Evolutionary conservation across 1,140 invertebrate genomes (phyloP), one percentile per base, ranked within the genome.

Genomic region (Psilanteris sp.): DNA sequence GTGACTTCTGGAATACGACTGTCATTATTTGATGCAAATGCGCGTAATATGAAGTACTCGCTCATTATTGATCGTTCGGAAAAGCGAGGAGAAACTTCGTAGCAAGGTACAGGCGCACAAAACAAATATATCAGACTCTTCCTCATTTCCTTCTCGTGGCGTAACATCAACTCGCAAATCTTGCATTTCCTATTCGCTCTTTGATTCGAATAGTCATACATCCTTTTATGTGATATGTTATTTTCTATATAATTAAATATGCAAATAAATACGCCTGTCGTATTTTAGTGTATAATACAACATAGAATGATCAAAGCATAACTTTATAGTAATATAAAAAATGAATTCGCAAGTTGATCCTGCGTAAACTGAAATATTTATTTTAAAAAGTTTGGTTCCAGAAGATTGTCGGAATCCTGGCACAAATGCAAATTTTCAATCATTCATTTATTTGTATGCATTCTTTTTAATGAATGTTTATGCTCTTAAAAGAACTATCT

Each of bases 121-220:
- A 72, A 72, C 68, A 62, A 72, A 72, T 72, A 72, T 64, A 72
- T 72, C 67, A 72, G 18, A 34, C 44, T 61, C 41, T 52, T 52
- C 37, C 29, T 15, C 41, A 41, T 39, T 68, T 55, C 64, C 43
- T 55, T 55, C 34, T 52, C 27, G 31, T 9, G 16, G 50, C 32
- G 31, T 3, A 32, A 46, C 32, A 57, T 57, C 44, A 59, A 50
- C 44, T 70, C 43, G 13, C 34, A 36, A 37, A 48, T 41, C 43
- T 43, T 13, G 16, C 37, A 20, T 31, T 15, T 14, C 16, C 44
- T 2, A 37, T 46, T 36, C 11, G 29, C 16, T 46, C 29, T 61
- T 61, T 61, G 39, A 61, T 22, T 36, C 41, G 8, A 27, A 36
- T 29, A 46, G 55, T 46, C 9, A 9, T n/a, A 31, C 31, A 46